Percentiles rank a stretch among this genome's conserved stretches.
Conservation (phyloP, 2,888 invertebrate genomes). For the Acanthosepion pharaonis region DNA sequence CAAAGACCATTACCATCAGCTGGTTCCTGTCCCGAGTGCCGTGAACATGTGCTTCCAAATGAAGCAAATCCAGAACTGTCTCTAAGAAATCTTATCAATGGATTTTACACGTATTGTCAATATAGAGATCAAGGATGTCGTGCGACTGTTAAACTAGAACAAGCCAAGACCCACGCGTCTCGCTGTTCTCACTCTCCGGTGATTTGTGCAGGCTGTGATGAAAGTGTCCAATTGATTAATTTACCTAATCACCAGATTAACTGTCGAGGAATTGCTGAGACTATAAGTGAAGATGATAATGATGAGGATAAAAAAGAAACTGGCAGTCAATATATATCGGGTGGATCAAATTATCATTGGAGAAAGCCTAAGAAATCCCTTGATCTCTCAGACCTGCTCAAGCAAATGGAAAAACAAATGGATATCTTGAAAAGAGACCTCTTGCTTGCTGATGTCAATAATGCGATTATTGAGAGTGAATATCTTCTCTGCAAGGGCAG, state of each 20-base stretch:
- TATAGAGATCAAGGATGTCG: slow-evolving; percentile 65
- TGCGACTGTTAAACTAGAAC: slow-evolving; percentile 63
- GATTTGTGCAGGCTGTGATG: slow-evolving; percentile 68
- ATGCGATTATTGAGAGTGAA: neutral
- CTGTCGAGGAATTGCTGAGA: slow-evolving; percentile 77
- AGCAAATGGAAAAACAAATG: slow-evolving; percentile 16
- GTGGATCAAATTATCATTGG: neutral
- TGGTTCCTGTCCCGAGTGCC: slow-evolving; percentile 70
- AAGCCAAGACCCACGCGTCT: slow-evolving; percentile 59
- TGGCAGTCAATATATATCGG: neutral
- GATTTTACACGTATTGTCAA: slow-evolving; percentile 66
- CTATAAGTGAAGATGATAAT: slow-evolving; percentile 58
- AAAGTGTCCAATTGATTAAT: slow-evolving; percentile 60
- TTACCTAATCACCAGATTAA: slow-evolving; percentile 67
- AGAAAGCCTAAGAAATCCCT: neutral
- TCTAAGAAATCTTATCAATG: slow-evolving; percentile 68
- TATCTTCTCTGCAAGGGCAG: neutral
- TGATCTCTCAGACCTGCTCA: neutral
- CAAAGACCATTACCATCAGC: neutral
- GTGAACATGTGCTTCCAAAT: slow-evolving; percentile 55
- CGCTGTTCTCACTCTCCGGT: slow-evolving; percentile 65
- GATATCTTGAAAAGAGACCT: neutral
- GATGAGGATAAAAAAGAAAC: neutral
- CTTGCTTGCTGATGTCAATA: neutral
- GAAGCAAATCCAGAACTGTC: slow-evolving; percentile 66